These are phyloP conservation scores for Trachymyrmex septentrionalis DNA, from an alignment of 1,140 invertebrate genomes.

Conservation along the genomic window DNA sequence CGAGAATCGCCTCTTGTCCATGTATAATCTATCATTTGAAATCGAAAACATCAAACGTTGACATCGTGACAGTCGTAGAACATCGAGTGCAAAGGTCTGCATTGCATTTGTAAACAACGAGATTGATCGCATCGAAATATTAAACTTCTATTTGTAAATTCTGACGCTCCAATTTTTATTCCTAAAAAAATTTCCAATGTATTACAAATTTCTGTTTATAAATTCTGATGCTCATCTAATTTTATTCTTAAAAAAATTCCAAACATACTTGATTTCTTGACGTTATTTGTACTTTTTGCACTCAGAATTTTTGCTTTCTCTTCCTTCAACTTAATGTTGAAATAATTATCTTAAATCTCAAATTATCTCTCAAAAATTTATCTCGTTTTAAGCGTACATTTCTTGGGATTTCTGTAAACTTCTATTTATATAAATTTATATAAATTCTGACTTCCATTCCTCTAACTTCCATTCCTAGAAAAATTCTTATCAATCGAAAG, in stretches of 20 bases:
- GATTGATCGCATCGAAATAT: neutral
- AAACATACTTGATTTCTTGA: too few relatives aligned
- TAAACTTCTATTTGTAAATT: neutral
- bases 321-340: too few relatives aligned
- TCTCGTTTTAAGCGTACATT: too few relatives aligned
- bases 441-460: neutral
- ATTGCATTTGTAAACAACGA: conserved; percentile 11
- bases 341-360: too few relatives aligned
- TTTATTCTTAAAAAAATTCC: too few relatives aligned
- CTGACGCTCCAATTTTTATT: neutral
- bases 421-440: too few relatives aligned
- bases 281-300: too few relatives aligned
- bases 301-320: too few relatives aligned
- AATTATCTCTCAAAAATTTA: too few relatives aligned
- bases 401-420: neutral
- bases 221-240: too few relatives aligned
- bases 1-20: conserved; percentile 22
- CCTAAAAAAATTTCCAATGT: too few relatives aligned
- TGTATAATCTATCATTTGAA: conserved; percentile 52
- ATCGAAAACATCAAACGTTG: conserved; percentile 59
- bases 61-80: conserved; percentile 26
- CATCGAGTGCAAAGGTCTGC: conserved; percentile 64
- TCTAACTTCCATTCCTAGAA: neutral
- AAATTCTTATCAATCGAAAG: neutral
- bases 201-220: too few relatives aligned